Conservation (phyloP, 2,113 vertebrate genomes). For the Anseranas semipalmata region DNA sequence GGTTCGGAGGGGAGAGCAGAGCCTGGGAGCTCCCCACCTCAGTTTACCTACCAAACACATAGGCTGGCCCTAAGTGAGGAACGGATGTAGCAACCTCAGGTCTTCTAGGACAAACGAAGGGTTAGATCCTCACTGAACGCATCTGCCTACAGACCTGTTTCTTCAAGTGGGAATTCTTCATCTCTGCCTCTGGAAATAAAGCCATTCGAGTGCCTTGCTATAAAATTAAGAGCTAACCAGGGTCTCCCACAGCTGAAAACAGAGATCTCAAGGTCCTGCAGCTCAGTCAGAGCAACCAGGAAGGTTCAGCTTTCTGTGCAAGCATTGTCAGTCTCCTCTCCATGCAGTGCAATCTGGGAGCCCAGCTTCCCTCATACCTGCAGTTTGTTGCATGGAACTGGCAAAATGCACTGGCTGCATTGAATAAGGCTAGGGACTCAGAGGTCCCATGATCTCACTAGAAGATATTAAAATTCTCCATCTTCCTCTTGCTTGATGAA, state of each 20-base stretch:
- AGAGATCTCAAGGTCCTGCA: neutral
- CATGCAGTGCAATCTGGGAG: neutral
- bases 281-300: neutral
- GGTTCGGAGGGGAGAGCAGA: neutral
- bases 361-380: neutral
- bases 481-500: conserved; percentile 31
- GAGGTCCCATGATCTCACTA: neutral
- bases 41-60: neutral
- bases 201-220: neutral
- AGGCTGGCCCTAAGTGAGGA: neutral
- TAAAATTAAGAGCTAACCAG: neutral
- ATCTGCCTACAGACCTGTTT: neutral
- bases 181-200: neutral
- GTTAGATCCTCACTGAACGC: neutral
- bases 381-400: neutral
- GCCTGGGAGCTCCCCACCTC: neutral
- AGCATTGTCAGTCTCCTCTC: neutral
- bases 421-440: neutral
- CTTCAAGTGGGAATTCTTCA: neutral
- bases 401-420: neutral
- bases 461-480: conserved; percentile 39
- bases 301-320: neutral
- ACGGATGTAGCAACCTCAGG: neutral
- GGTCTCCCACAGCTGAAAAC: neutral
- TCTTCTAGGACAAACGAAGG: neutral